Percentiles rank a stretch among this genome's conserved stretches.
Evolutionary conservation across 2,888 invertebrate genomes (phyloP).

Genomic region (Orchestes rusci): DNA sequence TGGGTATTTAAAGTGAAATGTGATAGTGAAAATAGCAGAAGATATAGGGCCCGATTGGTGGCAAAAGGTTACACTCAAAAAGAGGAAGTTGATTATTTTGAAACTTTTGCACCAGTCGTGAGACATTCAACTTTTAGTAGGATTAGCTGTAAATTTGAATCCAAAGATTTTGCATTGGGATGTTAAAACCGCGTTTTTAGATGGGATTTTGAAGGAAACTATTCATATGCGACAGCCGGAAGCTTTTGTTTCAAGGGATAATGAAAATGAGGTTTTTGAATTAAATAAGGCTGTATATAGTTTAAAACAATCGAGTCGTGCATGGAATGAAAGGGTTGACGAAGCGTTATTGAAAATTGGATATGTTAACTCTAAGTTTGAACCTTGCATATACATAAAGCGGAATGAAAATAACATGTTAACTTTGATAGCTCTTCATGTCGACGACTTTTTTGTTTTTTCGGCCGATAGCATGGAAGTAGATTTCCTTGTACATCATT

Average conservation of each 20-base stretch:
- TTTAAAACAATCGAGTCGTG: slow-evolving; percentile 24
- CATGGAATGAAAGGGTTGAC: slow-evolving; percentile 22
- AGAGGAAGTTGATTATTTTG: slow-evolving; percentile 27
- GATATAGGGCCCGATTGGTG: slow-evolving; percentile 29
- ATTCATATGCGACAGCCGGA: slow-evolving; percentile 5
- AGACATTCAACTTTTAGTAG: slow-evolving; percentile 26
- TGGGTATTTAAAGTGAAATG: slow-evolving; percentile 33
- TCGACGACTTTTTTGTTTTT: slow-evolving; percentile 29
- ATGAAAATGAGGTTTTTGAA: slow-evolving; percentile 6
- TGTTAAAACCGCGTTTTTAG: slow-evolving; percentile 11
- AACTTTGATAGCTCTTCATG: slow-evolving; percentile 24
- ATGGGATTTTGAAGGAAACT: slow-evolving; percentile 20
- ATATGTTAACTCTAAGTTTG: slow-evolving; percentile 22
- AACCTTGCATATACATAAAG: slow-evolving; percentile 20
- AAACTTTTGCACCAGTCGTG: slow-evolving; percentile 29
- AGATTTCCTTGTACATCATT: slow-evolving; percentile 16
- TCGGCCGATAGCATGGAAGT: slow-evolving; percentile 19
- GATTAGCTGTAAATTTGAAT: slow-evolving; percentile 22
- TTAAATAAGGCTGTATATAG: slow-evolving; percentile 26
- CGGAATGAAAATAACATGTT: slow-evolving; percentile 8
- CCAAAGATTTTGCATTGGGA: slow-evolving; percentile 21
- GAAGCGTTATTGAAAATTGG: slow-evolving; percentile 3
- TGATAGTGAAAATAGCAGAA: slow-evolving; percentile 25
- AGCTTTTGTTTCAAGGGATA: not conserved
- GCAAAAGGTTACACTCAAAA: slow-evolving; percentile 29